Conservation (phyloP, 2,888 invertebrate genomes). For the Andrena camellia region DNA sequence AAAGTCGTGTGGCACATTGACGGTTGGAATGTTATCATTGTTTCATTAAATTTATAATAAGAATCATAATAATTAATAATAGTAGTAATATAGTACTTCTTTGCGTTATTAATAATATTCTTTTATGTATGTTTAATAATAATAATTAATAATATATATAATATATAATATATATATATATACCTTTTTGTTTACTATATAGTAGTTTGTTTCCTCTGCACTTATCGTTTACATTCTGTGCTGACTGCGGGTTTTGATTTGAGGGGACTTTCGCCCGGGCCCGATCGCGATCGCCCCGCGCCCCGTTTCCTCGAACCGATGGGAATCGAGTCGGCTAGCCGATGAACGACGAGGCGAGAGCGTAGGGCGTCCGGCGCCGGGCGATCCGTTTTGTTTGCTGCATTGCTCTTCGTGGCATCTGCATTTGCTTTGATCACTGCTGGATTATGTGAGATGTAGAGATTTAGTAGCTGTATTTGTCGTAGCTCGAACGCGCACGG, state of each 20-base stretch:
- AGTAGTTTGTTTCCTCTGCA: conserved; percentile 83
- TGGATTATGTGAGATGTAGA: conserved; percentile 69
- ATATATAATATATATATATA: conserved; percentile 76
- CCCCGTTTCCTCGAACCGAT: not conserved
- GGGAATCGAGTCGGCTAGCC: conserved; percentile 4
- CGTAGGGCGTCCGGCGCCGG: conserved; percentile 41
- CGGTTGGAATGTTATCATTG: conserved; percentile 88
- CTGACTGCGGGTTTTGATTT: conserved; percentile 85
- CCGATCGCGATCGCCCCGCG: conserved; percentile 50
- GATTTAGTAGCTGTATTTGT: conserved; percentile 64
- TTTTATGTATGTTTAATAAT: conserved; percentile 76
- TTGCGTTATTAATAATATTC: conserved; percentile 77
- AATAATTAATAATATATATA: conserved; percentile 72
- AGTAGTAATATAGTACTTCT: conserved; percentile 83
- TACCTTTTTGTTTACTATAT: conserved; percentile 79
- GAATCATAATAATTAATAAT: conserved; percentile 78
- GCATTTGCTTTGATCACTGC: conserved; percentile 70
- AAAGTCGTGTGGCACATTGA: conserved; percentile 88
- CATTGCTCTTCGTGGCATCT: conserved; percentile 70
- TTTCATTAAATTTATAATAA: conserved; percentile 81
- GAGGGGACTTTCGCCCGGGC: conserved; percentile 78
- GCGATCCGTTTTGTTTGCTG: conserved; percentile 60
- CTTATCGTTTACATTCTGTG: conserved; percentile 82
- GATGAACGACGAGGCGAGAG: conserved; percentile 1
- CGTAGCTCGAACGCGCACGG: conserved; percentile 47